phyloP scores from a whole-genome alignment of 2,797 vertebrate genomes.

The Antrozous pallidus region DNA sequence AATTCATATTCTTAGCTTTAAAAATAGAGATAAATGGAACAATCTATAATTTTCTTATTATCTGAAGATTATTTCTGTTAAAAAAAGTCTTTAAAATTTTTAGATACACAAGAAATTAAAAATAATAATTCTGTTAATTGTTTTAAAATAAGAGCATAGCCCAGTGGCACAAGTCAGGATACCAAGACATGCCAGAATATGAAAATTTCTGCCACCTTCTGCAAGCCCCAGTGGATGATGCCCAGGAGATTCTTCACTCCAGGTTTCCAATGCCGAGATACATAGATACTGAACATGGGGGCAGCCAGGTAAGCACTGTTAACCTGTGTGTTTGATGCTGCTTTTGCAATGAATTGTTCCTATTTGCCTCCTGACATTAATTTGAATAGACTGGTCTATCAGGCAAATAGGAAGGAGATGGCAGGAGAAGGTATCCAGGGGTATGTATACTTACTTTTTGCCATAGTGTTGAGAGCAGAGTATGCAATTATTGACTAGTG shows the following conservation, averaged over 20 bases:
- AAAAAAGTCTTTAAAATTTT: not conserved
- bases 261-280: no score
- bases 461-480: not conserved
- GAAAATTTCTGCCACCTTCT: slow-evolving; percentile 96
- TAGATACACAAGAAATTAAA: slow-evolving; percentile 24
- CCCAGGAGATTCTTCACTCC: slow-evolving; percentile 84
- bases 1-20: slow-evolving; percentile 24
- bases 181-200: slow-evolving; percentile 96
- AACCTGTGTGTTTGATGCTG: no score
- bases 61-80: not conserved
- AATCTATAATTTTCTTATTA: slow-evolving; percentile 33
- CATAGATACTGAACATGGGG: no score
- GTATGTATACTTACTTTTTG: not conserved
- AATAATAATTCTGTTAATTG: slow-evolving; percentile 17
- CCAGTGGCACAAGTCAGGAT: slow-evolving; percentile 97
- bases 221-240: slow-evolving; percentile 95
- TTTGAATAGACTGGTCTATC: not conserved
- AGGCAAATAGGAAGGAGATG: not conserved
- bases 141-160: slow-evolving; percentile 88
- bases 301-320: no score
- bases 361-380: not conserved
- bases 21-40: slow-evolving; percentile 18
- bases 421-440: not conserved
- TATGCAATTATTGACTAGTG: not conserved
- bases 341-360: no score